Evolutionary conservation across 2,113 vertebrate species (phyloP).

Genomic region (Heterotis niloticus): DNA sequence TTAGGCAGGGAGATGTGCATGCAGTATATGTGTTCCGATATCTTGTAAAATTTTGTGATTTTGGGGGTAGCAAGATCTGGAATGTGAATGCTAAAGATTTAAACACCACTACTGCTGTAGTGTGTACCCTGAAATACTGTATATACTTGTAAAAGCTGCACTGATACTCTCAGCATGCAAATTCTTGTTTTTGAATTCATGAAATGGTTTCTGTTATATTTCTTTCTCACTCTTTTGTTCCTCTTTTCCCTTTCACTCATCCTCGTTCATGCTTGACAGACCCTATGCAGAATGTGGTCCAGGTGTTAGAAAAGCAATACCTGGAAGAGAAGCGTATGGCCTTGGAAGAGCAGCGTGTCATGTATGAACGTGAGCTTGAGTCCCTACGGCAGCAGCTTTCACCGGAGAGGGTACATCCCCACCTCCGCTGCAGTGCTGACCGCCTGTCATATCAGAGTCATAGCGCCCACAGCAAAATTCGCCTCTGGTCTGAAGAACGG

Average conservation of each 20-base stretch:
- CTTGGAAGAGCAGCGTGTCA: slow-evolving; percentile 90
- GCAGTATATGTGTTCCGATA: no score
- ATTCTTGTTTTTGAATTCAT: background rate
- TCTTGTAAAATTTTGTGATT: no score
- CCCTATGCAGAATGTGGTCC: slow-evolving; percentile 91
- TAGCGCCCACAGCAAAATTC: slow-evolving; percentile 75
- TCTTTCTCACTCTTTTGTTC: background rate
- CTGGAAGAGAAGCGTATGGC: slow-evolving; percentile 89
- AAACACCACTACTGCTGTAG: no score
- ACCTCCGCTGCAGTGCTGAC: slow-evolving; percentile 69
- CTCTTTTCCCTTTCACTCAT: background rate
- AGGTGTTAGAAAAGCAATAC: slow-evolving; percentile 93
- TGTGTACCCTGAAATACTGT: no score
- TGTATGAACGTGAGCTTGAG: slow-evolving; percentile 91
- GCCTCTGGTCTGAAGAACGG: slow-evolving; percentile 93
- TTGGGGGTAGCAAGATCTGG: no score
- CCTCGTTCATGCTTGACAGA: slow-evolving; percentile 58
- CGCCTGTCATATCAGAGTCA: slow-evolving; percentile 76
- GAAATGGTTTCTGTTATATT: background rate
- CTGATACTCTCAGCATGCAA: background rate
- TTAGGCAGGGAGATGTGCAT: no score
- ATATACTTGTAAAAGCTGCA: no score
- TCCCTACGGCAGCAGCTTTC: slow-evolving; percentile 89
- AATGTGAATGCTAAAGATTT: no score
- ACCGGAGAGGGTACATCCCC: slow-evolving; percentile 74